Evolutionary conservation across 2,797 vertebrate species (phyloP), one percentile per base, ranked within the genome.

Genomic region (Acanthurus tractus): DNA sequence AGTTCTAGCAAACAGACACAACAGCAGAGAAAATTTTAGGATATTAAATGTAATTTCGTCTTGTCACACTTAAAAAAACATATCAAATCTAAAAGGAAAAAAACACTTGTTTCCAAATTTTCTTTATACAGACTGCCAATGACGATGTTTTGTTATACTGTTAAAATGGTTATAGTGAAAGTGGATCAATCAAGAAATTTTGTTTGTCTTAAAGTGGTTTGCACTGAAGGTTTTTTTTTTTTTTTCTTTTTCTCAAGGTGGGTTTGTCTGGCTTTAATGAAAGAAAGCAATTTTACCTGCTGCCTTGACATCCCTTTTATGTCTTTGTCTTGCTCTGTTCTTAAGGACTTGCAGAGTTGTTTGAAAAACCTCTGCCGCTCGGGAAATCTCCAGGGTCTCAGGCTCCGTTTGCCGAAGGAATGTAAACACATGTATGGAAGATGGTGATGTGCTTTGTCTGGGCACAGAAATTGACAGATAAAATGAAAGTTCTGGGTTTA

Each of bases 321-420:
- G 84, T 87, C 89, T 92, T 76, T 59, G 88, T 58, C 70, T 87
- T 40, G 79, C 78, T 48, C 86, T 92, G 44, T 85, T 81, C 83
- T 89, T 95, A 25, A 96, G 65, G 34, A 92, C 68, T 70, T 77
- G 88, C 53, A 96, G 65, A 13, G 94, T 95, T 58, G 90, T 88
- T 79, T 97, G 96, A 92, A 96, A 97, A 84, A 95, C 75, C 84
- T 97, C 96, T 0, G 96, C 96, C 14, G 96, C 95, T 84, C 70
- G 92, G 79, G 94, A 93, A 73, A 94, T 59, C 49, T 91, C 90
- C 61, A 65, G 75, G 42, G 90, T 95, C 15, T 95, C 93, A 8
- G 88, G 74, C 74, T 96, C 93, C 0, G 88, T 86, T 84, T 90
- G 89, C 45, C 95, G 96, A 56, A 87, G 90, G 58, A 96, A 93